Percentiles rank a stretch among this genome's conserved stretches.
phyloP scores from a whole-genome alignment of 1,140 invertebrate species.

The Radopholus similis region DNA sequence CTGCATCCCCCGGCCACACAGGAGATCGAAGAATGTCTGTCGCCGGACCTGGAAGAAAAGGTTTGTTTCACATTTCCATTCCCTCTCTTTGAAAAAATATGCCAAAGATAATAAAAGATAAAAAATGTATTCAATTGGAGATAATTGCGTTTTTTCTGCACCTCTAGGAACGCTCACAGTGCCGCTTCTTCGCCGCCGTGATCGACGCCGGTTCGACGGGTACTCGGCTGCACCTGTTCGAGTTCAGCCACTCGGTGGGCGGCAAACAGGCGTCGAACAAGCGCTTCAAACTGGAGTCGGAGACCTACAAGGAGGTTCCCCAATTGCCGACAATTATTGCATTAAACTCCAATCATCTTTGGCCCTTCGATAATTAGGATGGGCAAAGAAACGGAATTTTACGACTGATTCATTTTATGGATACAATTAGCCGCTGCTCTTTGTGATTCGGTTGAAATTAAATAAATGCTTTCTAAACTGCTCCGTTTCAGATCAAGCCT shows the following conservation, averaged over 20 bases:
- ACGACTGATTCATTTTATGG: conserved; percentile 9
- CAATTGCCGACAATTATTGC: background rate
- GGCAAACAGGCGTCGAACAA: conserved; percentile 66
- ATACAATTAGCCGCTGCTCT: too few species aligned
- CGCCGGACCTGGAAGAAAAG: conserved; percentile 41
- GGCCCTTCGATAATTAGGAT: too few species aligned
- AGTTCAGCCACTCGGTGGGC: conserved; percentile 68
- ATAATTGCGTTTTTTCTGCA: background rate
- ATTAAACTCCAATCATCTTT: too few species aligned
- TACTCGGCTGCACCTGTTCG: conserved; percentile 81
- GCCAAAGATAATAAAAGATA: background rate
- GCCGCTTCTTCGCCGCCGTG: conserved; percentile 77
- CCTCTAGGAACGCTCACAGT: conserved; percentile 45
- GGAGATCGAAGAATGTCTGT: conserved; percentile 44
- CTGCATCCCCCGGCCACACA: conserved; percentile 24
- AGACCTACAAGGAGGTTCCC: conserved; percentile 73
- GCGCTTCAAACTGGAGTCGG: conserved; percentile 73
- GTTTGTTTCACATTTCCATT: conserved; percentile 22
- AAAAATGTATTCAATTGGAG: conserved; percentile 5
- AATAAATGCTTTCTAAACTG: background rate
- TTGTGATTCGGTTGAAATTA: background rate
- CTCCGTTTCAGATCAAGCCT: conserved; percentile 67
- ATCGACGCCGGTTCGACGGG: conserved; percentile 94
- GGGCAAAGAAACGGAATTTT: background rate
- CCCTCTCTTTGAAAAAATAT: background rate